phyloP scores from a whole-genome alignment of 1,140 invertebrate genomes.

The Brachionus plicatilis region DNA sequence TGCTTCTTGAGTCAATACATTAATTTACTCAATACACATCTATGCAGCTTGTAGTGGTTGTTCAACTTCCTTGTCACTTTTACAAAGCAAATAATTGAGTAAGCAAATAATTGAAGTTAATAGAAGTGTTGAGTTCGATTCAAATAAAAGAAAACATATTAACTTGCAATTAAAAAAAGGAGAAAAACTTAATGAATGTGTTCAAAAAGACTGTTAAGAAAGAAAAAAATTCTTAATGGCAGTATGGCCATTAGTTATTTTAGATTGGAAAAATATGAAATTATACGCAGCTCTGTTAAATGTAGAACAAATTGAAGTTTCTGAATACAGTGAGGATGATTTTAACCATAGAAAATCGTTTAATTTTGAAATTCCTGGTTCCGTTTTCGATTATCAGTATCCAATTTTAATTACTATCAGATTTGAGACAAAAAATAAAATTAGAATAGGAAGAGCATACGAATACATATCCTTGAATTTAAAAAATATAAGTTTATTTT shows the following conservation, averaged over 20 bases:
- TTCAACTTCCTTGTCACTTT: background rate
- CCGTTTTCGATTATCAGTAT: background rate
- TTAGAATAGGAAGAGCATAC: background rate
- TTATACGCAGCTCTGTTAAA: background rate
- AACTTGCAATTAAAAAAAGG: background rate
- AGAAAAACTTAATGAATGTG: background rate
- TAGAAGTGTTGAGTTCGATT: background rate
- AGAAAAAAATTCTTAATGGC: too few relatives aligned
- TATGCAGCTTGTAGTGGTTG: background rate
- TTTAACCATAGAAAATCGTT: background rate
- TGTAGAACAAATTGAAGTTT: background rate
- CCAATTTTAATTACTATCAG: background rate
- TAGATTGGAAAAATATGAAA: background rate
- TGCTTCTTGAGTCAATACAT: background rate
- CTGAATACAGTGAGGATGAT: background rate
- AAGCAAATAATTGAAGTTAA: background rate
- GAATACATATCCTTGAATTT: background rate
- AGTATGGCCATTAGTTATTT: background rate
- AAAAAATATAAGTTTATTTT: too few relatives aligned
- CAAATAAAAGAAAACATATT: background rate
- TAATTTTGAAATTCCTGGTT: background rate
- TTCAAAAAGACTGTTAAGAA: background rate
- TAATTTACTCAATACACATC: background rate
- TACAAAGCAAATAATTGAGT: background rate
- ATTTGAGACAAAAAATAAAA: background rate